phyloP scores from a whole-genome alignment of 1,140 invertebrate genomes.

The Patella vulgata region DNA sequence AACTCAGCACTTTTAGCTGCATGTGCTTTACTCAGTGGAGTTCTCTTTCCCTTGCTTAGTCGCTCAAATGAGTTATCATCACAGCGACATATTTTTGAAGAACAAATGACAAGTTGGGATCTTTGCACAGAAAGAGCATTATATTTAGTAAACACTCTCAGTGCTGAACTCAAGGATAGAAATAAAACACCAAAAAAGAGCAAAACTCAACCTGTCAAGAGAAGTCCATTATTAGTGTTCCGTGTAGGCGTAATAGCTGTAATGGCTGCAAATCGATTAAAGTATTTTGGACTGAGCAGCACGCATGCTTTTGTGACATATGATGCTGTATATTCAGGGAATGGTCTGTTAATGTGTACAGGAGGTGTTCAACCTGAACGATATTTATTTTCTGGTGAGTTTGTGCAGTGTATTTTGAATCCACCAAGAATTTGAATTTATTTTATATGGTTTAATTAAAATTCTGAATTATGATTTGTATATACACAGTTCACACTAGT shows the following conservation, averaged over 20 bases:
- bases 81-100: slow-evolving; percentile 53
- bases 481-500: no score
- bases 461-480: no score
- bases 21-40: slow-evolving; percentile 57
- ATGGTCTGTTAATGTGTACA: slow-evolving; percentile 50
- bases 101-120: slow-evolving; percentile 52
- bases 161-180: slow-evolving; percentile 42
- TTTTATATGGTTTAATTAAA: no score
- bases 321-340: slow-evolving; percentile 43
- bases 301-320: slow-evolving; percentile 54
- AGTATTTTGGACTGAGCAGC: slow-evolving; percentile 34
- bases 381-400: slow-evolving; percentile 42
- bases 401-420: background rate
- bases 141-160: slow-evolving; percentile 49
- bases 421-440: no score
- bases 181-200: slow-evolving; percentile 29
- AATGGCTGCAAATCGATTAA: slow-evolving; percentile 56
- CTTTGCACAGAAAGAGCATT: slow-evolving; percentile 50
- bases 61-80: slow-evolving; percentile 44
- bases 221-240: slow-evolving; percentile 50
- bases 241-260: slow-evolving; percentile 55
- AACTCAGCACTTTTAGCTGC: slow-evolving; percentile 47
- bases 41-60: slow-evolving; percentile 56
- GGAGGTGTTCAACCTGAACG: slow-evolving; percentile 33
- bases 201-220: slow-evolving; percentile 14